Evolutionary conservation across 2,888 invertebrate species (phyloP).

Genomic region (Neoitamus cyanurus): DNA sequence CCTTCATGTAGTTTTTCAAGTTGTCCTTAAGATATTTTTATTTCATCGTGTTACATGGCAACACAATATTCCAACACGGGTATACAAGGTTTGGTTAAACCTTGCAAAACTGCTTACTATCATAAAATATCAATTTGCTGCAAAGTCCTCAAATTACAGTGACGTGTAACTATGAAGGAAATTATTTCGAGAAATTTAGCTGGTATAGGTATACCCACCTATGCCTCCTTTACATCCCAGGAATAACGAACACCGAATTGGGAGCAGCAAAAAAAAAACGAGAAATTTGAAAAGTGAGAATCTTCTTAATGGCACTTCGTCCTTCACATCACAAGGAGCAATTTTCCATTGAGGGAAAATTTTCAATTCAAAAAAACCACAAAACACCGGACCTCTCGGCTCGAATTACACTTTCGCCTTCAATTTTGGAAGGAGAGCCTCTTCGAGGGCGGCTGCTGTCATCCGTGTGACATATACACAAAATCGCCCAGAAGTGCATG

Average conservation of each 20-base stretch:
- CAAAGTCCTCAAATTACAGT: conserved; percentile 15
- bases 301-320: conserved; percentile 3
- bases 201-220: conserved; percentile 43
- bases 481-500: conserved; percentile 16
- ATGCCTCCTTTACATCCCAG: not conserved
- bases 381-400: conserved; percentile 50
- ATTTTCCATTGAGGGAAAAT: not conserved
- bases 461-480: not conserved
- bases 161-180: conserved; percentile 50
- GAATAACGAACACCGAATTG: not conserved
- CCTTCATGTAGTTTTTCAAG: too few species aligned
- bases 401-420: conserved; percentile 52
- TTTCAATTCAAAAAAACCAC: conserved; percentile 46
- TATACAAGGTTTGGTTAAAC: too few species aligned
- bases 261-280: not conserved
- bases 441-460: conserved; percentile 19
- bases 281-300: conserved; percentile 41
- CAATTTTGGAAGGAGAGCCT: conserved; percentile 21
- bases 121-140: conserved; percentile 10
- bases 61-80: too few species aligned
- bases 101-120: too few species aligned
- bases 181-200: not conserved
- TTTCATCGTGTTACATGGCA: too few species aligned
- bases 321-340: conserved; percentile 28
- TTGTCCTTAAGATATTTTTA: too few species aligned